Base-by-base conservation (phyloP, 2,888 invertebrate genomes). In the Dynastes grantii region DNA sequence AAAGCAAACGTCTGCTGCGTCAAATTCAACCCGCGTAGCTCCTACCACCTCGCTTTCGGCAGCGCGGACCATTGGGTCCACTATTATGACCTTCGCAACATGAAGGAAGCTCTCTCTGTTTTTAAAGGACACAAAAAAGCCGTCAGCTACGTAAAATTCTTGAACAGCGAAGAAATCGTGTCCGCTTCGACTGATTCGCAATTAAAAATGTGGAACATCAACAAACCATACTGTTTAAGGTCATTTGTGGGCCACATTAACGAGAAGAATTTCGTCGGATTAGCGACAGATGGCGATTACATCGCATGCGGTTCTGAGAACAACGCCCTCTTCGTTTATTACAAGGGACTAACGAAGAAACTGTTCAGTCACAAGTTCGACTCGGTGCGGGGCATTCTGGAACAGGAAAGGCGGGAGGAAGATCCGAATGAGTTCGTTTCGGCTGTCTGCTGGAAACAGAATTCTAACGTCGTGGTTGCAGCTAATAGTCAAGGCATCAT, bases 41-140 rank as follows among this genome's bases (percentile, higher is more conserved):
- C 96, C 0, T 95, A 95, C 87, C 96, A 97, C 87, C 91, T 98
- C 79, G 97, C 97, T 1, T 98, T 97, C 90, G 98, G 98, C 13
- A 97, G 97, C n/a, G 98, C 98, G 32, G 98, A 98, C 90, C 98
- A 98, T 89, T 97, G 96, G 90, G 97, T 98, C 76, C 97, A 98
- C 89, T 97, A 98, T 87, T 98, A 97, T 89, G 98, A 98, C 90
- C 91, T 98, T 82, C 91, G 98, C 53, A 94, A 96, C 83, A 94
- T 95, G 86, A 93, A 95, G 78, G 93, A 94, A 81, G 94, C 97
- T 0, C 90, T 97, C 22, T 93, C 93, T 78, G 92, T 97, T 11
- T 96, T 98, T 87, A 93, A 94, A 84, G 97, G 97, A 51, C 98
- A 98, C 87, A 92, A 95, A 81, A 98, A 98, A 88, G 97, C 98